phyloP scores from a whole-genome alignment of 2,888 invertebrate genomes.

The Noctua fimbriata region DNA sequence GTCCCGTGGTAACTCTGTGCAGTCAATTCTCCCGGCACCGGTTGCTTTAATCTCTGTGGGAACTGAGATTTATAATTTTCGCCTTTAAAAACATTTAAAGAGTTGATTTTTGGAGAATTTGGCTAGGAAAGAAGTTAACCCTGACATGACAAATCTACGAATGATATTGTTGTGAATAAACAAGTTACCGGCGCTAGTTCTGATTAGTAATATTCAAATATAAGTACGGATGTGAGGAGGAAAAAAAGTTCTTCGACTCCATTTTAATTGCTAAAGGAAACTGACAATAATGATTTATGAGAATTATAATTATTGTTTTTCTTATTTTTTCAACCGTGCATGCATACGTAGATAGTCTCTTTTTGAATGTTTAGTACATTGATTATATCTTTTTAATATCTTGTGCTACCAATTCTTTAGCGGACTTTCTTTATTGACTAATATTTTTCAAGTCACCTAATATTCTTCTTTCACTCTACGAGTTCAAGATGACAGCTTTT shows the following conservation, averaged over 20 bases:
- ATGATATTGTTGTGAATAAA: background rate
- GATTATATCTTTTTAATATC: background rate
- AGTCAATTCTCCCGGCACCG: slow-evolving; percentile 17
- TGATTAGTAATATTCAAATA: background rate
- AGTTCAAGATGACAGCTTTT: no score
- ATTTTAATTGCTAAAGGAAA: background rate
- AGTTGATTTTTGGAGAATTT: background rate
- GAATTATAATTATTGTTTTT: background rate
- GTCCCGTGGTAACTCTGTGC: slow-evolving; percentile 47
- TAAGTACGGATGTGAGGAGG: background rate
- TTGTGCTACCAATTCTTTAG: background rate
- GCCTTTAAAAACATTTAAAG: background rate
- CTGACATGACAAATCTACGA: background rate
- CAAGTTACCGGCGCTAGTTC: background rate
- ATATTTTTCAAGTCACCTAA: no score
- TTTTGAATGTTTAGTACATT: background rate
- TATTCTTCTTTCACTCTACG: no score
- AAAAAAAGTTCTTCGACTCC: background rate
- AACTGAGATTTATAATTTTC: background rate
- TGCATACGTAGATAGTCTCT: background rate
- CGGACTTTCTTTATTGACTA: background rate
- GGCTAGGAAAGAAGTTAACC: background rate
- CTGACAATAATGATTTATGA: background rate
- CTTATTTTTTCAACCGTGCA: background rate
- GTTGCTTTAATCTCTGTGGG: slow-evolving; percentile 20